Base-by-base conservation (phyloP, 2,888 invertebrate genomes). In the Stenoptilia bipunctidactyla region DNA sequence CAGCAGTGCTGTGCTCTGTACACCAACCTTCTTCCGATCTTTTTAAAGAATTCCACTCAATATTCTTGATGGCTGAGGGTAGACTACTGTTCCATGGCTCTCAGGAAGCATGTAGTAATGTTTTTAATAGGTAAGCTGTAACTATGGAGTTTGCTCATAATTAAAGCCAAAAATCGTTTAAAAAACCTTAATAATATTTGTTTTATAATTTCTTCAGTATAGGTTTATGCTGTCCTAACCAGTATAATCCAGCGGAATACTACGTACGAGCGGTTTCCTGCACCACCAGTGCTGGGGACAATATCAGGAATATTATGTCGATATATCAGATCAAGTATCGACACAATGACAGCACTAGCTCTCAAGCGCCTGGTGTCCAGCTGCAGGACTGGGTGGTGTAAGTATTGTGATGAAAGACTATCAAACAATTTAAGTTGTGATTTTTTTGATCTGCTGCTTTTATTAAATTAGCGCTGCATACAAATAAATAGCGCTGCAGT, bases 1-100 rank as follows among this genome's bases (percentile, higher is more conserved):
- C 90, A 70, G 89, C 92, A 1, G 89, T 96, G 15, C 85, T 96
- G 37, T 92, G 93, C 56, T 93, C 95, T 0, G 91, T 97, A 36
- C 96, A 97, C 67, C 96, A 97, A 65, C 96, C 96, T 0, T 92
- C 93, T 0, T 94, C 93, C 1, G 92, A 94, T 49, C 71, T 92
- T 35, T 93, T 92, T 53, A 90, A 90, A 46, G 85, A 92, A 53
- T 96, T 96, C 67, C 90, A 90, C 50, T 86, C 91, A 37, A 85
- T 93, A 6, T 74, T 92, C 40, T 74, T 96, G 15, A 86, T 97
- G 74, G 89, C 92, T 5, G 89, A 89, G 25, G 96, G 96, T 0
- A 85, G 87, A 49, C 76, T 93, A 13, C 87, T 94, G 13, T 92
- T 89, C 56, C 89, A 93, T 57, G 96, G 96, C 1, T 83, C 88